phyloP scores from a whole-genome alignment of 2,888 invertebrate species.

The Lepidochrysops patricia region DNA sequence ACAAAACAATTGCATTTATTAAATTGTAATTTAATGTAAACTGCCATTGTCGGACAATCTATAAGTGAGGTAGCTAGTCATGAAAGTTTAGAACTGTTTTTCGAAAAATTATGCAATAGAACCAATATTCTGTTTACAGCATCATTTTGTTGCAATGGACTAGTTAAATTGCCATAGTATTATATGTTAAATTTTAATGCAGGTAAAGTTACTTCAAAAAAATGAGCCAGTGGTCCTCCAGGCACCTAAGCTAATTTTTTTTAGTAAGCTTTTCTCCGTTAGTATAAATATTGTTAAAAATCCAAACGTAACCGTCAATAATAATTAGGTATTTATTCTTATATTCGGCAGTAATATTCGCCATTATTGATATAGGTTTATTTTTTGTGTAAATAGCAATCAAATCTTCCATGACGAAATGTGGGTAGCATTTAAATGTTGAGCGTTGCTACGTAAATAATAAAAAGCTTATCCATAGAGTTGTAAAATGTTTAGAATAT shows the following conservation, averaged over 20 bases:
- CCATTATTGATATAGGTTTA: not conserved
- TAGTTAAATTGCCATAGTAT: not conserved
- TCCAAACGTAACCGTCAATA: not conserved
- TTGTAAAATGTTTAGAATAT: not conserved
- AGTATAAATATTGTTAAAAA: not conserved
- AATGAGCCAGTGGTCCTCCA: not conserved
- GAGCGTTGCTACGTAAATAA: not conserved
- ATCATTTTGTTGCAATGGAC: not conserved
- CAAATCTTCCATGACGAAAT: slow-evolving; percentile 1
- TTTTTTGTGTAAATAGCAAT: not conserved
- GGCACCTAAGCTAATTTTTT: not conserved
- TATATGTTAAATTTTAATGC: not conserved
- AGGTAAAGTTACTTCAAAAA: not conserved
- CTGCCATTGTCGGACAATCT: slow-evolving; percentile 3
- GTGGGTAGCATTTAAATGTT: not conserved
- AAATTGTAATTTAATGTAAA: not conserved
- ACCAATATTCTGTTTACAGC: not conserved
- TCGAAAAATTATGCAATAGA: not conserved
- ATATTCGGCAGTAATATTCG: not conserved
- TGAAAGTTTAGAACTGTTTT: not conserved
- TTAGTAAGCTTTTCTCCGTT: not conserved
- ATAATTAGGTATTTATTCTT: not conserved
- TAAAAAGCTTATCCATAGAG: not conserved
- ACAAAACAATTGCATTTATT: not conserved
- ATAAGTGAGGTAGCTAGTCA: slow-evolving; percentile 8